Evolutionary conservation across 2,797 vertebrate species (phyloP).

Genomic region (Sebastes aleutianus): DNA sequence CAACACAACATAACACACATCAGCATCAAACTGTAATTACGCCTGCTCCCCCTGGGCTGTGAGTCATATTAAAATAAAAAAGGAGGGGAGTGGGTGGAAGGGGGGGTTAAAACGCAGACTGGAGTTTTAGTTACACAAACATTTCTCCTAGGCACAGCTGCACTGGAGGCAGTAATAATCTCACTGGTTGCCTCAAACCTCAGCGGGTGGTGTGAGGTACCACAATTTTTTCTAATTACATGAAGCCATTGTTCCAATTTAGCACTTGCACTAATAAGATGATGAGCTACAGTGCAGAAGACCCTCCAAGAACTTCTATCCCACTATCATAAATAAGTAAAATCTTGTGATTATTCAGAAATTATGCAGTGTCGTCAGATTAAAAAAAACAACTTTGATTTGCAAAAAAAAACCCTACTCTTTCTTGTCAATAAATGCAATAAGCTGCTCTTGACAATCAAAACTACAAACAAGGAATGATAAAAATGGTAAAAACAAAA

Average conservation of each 20-base stretch:
- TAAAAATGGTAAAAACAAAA: background rate
- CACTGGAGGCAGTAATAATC: conserved; percentile 28
- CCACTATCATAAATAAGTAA: background rate
- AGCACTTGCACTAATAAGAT: background rate
- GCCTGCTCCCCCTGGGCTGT: conserved; percentile 15
- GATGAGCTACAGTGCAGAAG: background rate
- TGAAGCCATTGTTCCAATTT: background rate
- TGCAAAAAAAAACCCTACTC: background rate
- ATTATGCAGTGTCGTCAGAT: background rate
- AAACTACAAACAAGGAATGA: background rate
- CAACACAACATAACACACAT: conserved; percentile 48
- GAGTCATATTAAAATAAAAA: conserved; percentile 43
- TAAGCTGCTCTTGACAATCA: background rate
- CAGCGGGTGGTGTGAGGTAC: background rate
- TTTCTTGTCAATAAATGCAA: background rate
- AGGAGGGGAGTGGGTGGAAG: conserved; percentile 16
- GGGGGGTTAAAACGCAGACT: conserved; percentile 29
- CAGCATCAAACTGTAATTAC: conserved; percentile 50
- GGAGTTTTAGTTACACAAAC: conserved; percentile 35
- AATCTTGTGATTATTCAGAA: background rate
- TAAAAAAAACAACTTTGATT: background rate
- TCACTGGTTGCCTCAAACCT: conserved; percentile 10
- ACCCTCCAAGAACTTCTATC: background rate
- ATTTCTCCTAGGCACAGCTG: conserved; percentile 34
- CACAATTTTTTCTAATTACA: background rate